These are phyloP conservation scores for Spea multiplicata DNA, from an alignment of 2,113 vertebrate genomes.

Conservation along the genomic window DNA sequence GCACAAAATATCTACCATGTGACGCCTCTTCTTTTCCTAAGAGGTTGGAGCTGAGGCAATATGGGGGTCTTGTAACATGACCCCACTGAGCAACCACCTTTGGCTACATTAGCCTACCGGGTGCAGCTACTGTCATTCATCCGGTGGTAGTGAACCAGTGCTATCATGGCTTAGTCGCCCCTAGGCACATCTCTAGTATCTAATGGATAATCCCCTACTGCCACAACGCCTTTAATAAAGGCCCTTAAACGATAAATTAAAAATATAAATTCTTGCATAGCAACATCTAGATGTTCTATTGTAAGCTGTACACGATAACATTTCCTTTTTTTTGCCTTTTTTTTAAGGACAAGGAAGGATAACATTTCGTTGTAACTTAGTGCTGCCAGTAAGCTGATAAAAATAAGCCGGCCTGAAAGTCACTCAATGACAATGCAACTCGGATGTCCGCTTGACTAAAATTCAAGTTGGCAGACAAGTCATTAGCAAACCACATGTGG, in stretches of 20 bases:
- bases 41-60: too few species aligned
- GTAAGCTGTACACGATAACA: background rate
- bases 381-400: constrained; percentile 5
- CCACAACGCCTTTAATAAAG: background rate
- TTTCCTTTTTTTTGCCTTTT: background rate
- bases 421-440: background rate
- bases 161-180: too few species aligned
- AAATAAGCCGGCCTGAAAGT: constrained; percentile 2
- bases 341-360: constrained; percentile 1
- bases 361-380: constrained; percentile 9
- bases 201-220: too few species aligned
- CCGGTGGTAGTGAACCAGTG: too few species aligned
- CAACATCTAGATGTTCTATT: background rate
- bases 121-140: too few species aligned
- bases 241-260: constrained; percentile 5
- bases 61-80: too few species aligned
- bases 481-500: background rate
- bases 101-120: too few species aligned
- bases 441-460: background rate
- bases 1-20: too few species aligned
- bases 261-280: background rate
- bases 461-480: background rate
- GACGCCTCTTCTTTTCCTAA: too few species aligned
- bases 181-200: too few species aligned
- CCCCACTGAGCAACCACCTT: too few species aligned